Evolutionary conservation across 2,888 invertebrate species (phyloP), one percentile per base, ranked within the genome.

Genomic region (Urechis unicinctus): DNA sequence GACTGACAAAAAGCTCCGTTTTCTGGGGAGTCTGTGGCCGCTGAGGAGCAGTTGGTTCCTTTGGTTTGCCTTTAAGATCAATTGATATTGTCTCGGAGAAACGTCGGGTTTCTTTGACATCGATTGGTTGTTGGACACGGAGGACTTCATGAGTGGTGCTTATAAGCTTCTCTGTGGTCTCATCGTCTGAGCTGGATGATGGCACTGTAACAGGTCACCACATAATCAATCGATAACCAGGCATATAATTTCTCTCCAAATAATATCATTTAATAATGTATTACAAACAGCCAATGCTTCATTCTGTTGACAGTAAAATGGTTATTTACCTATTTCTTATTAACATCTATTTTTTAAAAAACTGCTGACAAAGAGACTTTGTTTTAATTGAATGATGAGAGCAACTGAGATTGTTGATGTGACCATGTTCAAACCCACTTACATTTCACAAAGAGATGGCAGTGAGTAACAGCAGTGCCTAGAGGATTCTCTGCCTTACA

Each of bases 391-490:
- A 49, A 17, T 47, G 17, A 52, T 17, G 21, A 24, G n/a, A 24
- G 44, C 42, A 17, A 28, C 42, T 2, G 17, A 28, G n/a, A 24
- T 3, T 36, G 2, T 26, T 25, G 21, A 24, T 24, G 24, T 2
- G 13, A 52, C 30, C 2, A 30, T 1, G 24, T 26, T 52, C 9
- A 1, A 46, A 24, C 3, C 6, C 42, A 69, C 76, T 73, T 66
- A 78, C 78, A 65, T 62, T 73, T 68, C 45, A 78, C 73, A 52
- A 71, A 75, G 4, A 78, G 66, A 54, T 88, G 73, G 85, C 82
- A 69, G 86, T 88, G 82, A 86, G 95, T 95, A 9, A 93, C 91
- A 9, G 95, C 93, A 82, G 95, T 93, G 58, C 98, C 98, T 73
- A 91, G 91, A 73, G 89, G 69, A 64, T 80, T 82, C 36, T 70